Evolutionary conservation across 1,140 invertebrate species (phyloP).

Genomic region (Archivesica marissinica): DNA sequence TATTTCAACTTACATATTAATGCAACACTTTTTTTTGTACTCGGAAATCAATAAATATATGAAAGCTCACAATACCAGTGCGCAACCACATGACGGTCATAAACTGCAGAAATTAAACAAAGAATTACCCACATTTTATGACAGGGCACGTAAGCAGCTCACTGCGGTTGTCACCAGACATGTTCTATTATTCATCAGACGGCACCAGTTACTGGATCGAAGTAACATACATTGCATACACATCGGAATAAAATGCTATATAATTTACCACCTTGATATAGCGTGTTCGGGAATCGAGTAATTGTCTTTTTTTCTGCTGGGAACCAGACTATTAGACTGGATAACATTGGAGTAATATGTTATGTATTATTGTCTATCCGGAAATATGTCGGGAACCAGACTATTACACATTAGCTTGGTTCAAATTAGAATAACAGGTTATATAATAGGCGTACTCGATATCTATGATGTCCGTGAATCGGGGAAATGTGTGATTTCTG

Average conservation of each 20-base stretch:
- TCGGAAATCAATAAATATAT: background rate
- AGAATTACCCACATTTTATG: background rate
- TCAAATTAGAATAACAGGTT: too few species aligned
- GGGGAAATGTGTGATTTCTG: too few species aligned
- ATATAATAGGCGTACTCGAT: too few species aligned
- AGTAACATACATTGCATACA: background rate
- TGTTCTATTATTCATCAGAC: background rate
- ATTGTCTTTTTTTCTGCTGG: too few species aligned
- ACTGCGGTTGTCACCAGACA: background rate
- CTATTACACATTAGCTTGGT: too few species aligned
- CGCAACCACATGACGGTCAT: background rate
- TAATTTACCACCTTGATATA: background rate
- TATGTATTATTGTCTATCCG: too few species aligned
- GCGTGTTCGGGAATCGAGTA: too few species aligned
- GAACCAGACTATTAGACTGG: too few species aligned
- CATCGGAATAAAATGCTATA: background rate
- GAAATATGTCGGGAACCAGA: too few species aligned
- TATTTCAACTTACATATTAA: background rate
- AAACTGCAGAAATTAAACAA: background rate
- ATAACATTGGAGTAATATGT: too few species aligned
- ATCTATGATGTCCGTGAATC: too few species aligned
- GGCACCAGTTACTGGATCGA: background rate
- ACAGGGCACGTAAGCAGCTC: background rate
- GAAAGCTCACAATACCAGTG: background rate
- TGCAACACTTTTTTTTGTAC: background rate